phyloP scores from a whole-genome alignment of 2,113 vertebrate genomes.

The Tretioscincus oriximinensis region DNA sequence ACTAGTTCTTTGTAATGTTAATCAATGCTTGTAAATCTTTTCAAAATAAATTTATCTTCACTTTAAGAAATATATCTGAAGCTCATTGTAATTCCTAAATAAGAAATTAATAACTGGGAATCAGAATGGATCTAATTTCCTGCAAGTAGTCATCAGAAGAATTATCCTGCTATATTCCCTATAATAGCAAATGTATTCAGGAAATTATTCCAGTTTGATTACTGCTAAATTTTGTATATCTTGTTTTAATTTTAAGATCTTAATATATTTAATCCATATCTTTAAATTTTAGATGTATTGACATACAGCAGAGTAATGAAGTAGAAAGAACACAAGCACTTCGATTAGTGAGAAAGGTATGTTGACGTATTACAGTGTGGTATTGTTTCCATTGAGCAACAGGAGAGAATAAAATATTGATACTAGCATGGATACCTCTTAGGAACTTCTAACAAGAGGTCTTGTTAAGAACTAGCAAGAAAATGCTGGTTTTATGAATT shows the following conservation, averaged over 20 bases:
- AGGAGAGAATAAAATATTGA: background rate
- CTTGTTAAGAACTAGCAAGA: no score
- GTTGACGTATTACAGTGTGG: background rate
- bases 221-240: background rate
- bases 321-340: conserved; percentile 98
- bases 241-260: accelerated
- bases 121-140: no score
- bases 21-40: background rate
- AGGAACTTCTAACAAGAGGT: no score
- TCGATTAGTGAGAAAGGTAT: conserved; percentile 96
- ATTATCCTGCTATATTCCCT: background rate
- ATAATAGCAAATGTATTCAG: background rate
- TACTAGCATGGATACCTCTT: no score
- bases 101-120: background rate
- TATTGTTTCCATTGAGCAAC: background rate
- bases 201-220: background rate
- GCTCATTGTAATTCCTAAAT: background rate
- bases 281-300: conserved; percentile 87
- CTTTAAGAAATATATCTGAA: background rate
- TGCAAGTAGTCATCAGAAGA: background rate
- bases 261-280: background rate
- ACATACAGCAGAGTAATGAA: conserved; percentile 99
- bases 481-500: no score
- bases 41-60: background rate
- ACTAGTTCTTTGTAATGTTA: background rate